Percentiles rank a stretch among this genome's conserved stretches.
Evolutionary conservation across 2,888 invertebrate species (phyloP).

Genomic region (Torymus aiolomorphi): DNA sequence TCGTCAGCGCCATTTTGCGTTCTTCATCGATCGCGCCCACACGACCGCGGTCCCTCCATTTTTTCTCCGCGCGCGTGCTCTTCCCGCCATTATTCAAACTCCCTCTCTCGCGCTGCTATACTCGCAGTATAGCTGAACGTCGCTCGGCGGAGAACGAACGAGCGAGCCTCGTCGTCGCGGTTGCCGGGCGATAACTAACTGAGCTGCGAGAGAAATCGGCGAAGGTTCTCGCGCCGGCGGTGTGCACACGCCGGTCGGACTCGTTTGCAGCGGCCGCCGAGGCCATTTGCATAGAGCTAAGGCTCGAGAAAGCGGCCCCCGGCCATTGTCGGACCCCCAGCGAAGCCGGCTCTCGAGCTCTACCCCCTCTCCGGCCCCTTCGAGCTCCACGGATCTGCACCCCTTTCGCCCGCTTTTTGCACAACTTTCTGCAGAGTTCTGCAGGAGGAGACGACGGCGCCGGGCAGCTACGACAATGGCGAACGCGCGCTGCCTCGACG

Average conservation of each 20-base stretch:
- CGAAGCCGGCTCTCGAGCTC: slow-evolving; percentile 64
- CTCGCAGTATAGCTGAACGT: neutral
- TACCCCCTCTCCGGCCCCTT: slow-evolving; percentile 37
- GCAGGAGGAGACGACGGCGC: slow-evolving; percentile 50
- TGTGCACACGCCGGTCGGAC: slow-evolving; percentile 61
- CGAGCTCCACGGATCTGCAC: slow-evolving; percentile 33
- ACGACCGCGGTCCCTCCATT: slow-evolving; percentile 47
- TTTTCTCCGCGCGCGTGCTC: slow-evolving; percentile 1
- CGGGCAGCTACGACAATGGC: slow-evolving; percentile 5
- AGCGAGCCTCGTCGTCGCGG: neutral
- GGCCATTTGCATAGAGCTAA: slow-evolving; percentile 74
- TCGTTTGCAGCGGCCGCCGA: slow-evolving; percentile 61
- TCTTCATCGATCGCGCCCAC: slow-evolving; percentile 72
- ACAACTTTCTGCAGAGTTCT: slow-evolving; percentile 49
- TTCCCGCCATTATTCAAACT: slow-evolving; percentile 20
- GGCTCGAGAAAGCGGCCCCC: slow-evolving; percentile 61
- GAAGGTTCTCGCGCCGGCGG: too few relatives aligned
- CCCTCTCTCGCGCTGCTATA: neutral
- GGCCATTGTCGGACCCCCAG: slow-evolving; percentile 73
- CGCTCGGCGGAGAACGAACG: neutral
- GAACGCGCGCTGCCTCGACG: neutral
- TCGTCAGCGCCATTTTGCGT: slow-evolving; percentile 70
- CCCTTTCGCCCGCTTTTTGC: slow-evolving; percentile 46
- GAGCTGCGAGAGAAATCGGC: neutral
- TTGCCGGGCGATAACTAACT: neutral